phyloP scores from a whole-genome alignment of 2,888 invertebrate genomes.

The Cecidostiba fungosa region DNA sequence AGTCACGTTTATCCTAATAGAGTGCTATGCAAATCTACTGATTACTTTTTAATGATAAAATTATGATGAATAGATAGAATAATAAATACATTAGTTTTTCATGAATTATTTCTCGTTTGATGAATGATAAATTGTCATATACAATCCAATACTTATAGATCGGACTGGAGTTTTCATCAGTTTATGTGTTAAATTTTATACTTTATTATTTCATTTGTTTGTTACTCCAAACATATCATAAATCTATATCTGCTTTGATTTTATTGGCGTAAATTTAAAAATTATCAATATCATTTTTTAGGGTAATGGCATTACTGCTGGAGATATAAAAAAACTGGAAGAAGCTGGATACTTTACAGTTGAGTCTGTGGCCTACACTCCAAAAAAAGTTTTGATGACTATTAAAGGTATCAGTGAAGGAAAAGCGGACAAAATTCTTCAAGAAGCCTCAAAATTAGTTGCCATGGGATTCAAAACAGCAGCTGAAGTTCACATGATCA shows the following conservation, averaged over 20 bases:
- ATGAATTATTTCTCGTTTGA: too few species aligned
- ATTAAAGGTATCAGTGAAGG: conserved; percentile 98
- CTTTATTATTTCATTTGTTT: background rate
- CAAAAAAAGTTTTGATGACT: conserved; percentile 92
- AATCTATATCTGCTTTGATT: background rate
- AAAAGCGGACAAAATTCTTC: conserved; percentile 96
- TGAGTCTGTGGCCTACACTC: conserved; percentile 96
- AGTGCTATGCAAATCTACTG: background rate
- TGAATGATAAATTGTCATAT: too few species aligned
- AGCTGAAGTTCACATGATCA: conserved; percentile 96
- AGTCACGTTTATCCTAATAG: too few species aligned
- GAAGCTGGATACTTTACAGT: conserved; percentile 97
- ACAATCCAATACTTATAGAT: too few species aligned
- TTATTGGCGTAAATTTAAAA: background rate
- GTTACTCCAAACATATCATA: background rate
- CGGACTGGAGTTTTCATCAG: background rate
- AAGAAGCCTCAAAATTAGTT: conserved; percentile 95
- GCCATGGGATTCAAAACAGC: conserved; percentile 99
- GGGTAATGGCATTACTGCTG: conserved; percentile 94
- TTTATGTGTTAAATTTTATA: background rate
- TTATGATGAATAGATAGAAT: background rate
- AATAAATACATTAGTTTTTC: too few species aligned
- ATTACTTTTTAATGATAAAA: background rate
- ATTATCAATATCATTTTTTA: conserved; percentile 77
- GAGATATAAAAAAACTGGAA: conserved; percentile 95